Evolutionary conservation across 1,140 invertebrate genomes (phyloP).

Genomic region (Schlechtendalia chinensis): DNA sequence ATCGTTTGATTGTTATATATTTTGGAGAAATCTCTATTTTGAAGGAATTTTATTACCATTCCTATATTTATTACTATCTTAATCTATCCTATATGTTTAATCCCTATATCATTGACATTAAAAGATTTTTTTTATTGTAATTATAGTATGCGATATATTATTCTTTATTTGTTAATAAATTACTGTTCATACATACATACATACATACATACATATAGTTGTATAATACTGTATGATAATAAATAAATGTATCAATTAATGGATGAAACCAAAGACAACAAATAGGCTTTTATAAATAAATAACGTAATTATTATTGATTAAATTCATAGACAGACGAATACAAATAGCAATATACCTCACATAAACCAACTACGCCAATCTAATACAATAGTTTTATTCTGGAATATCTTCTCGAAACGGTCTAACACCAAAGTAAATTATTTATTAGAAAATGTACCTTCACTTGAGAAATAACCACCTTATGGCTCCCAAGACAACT

Average conservation of each 20-base stretch:
- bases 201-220: no score
- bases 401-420: no score
- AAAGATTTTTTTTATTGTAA: not conserved
- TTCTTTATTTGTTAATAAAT: not conserved
- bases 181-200: not conserved
- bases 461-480: constrained; percentile 8
- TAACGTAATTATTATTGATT: not conserved
- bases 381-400: not conserved
- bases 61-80: not conserved
- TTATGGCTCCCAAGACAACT: constrained; percentile 26
- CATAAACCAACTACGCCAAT: no score
- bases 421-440: constrained; percentile 1
- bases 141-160: not conserved
- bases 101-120: not conserved
- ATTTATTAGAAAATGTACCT: constrained; percentile 16
- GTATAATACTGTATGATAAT: no score
- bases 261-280: not conserved
- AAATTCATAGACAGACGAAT: not conserved
- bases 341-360: not conserved
- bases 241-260: not conserved
- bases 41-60: constrained; percentile 17
- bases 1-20: constrained; percentile 26
- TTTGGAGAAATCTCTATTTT: not conserved
- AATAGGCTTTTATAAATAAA: not conserved
- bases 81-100: not conserved